Base-by-base conservation (phyloP, 2,888 invertebrate genomes). In the Diloba caeruleocephala region DNA sequence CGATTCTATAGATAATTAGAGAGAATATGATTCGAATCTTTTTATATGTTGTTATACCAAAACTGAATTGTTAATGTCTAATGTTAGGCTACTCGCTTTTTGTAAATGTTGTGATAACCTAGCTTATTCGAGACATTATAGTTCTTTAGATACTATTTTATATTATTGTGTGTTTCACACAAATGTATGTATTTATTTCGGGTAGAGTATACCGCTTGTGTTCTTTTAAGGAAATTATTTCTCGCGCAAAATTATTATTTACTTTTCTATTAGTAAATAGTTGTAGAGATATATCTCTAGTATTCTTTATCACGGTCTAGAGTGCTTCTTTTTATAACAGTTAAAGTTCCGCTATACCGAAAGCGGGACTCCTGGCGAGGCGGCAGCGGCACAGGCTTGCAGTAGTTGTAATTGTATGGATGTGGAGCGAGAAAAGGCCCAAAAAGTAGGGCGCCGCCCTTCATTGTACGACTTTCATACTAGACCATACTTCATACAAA, bases 1-100 rank as follows among this genome's bases (percentile, higher is more conserved):
- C 56, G 60, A 70, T 68, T 72, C 64, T 72, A 61, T 72, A 62
- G 74, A 44, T 70, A 79, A 79, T 79, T 84, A 82, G 78, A 83
- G 79, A 81, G 85, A 87, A 84, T 88, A 79, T 85, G 64, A 86
- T 88, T 87, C 84, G 81, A 85, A 82, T 86, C 80, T 87, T 87
- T 86, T 84, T 72, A 82, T 81, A 83, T 85, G 81, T 81, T 86
- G 83, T 85, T 85, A 82, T 81, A 84, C 79, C 80, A 81, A 82
- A 81, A 83, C 73, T 77, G 69, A 81, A 79, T 79, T 81, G 77
- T 82, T 74, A 74, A 77, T 74, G 74, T 76, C 76, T 77, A 76
- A 74, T 67, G 63, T 52, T 81, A 78, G 75, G 74, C 71, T 76
- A 80, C 61, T 71, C 72, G 81, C 79, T 82, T 82, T 75, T 77